A percentile compares a stretch with the other conserved stretches of the same genome.
Evolutionary conservation across 2,888 invertebrate species (phyloP).

Genomic region (Cylloceria caligata): DNA sequence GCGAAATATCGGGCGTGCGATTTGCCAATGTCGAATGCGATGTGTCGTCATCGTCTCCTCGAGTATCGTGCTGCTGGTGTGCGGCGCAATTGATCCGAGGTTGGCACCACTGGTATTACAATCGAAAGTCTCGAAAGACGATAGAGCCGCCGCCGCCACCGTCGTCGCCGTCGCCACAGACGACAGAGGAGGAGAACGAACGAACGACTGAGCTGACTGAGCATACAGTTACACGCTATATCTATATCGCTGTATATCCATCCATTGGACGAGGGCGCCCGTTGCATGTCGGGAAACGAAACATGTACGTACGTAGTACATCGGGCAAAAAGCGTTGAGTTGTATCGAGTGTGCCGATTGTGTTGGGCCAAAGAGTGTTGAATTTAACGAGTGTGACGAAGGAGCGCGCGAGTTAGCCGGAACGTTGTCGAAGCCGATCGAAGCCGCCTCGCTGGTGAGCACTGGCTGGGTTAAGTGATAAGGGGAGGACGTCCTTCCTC

Average conservation of each 20-base stretch:
- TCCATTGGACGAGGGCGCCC: slow-evolving; percentile 76
- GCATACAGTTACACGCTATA: slow-evolving; percentile 62
- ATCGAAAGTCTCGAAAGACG: slow-evolving; percentile 72
- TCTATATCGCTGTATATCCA: slow-evolving; percentile 47
- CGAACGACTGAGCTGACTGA: too few species aligned
- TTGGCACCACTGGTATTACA: slow-evolving; percentile 70
- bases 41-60: not conserved
- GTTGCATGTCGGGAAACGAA: slow-evolving; percentile 81
- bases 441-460: not conserved
- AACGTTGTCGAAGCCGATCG: slow-evolving; percentile 23
- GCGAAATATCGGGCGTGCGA: not conserved
- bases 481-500: slow-evolving; percentile 70
- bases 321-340: slow-evolving; percentile 76
- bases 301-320: slow-evolving; percentile 80
- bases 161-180: slow-evolving; percentile 5
- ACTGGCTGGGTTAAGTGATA: slow-evolving; percentile 49
- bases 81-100: too few species aligned
- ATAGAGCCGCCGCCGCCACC: slow-evolving; percentile 24
- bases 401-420: slow-evolving; percentile 2
- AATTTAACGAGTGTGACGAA: slow-evolving; percentile 58
- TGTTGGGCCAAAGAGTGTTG: slow-evolving; percentile 55
- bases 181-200: slow-evolving; percentile 69
- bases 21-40: slow-evolving; percentile 9
- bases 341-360: slow-evolving; percentile 68
- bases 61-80: not conserved